phyloP scores from a whole-genome alignment of 2,797 vertebrate genomes.

The Sebastes vulpes region DNA sequence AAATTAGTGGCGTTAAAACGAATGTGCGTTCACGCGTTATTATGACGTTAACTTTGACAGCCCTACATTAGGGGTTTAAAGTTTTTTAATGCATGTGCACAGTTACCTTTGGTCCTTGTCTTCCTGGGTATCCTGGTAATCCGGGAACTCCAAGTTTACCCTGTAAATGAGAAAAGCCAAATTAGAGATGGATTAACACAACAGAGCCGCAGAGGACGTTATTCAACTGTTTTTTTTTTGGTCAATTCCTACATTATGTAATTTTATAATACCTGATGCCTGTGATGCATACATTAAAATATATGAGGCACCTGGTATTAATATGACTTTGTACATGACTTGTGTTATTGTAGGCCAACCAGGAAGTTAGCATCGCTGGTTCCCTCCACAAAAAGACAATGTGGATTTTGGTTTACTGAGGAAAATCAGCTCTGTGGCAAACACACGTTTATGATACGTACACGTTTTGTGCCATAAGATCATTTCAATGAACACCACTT shows the following conservation, averaged over 20 bases:
- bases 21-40: too few species aligned
- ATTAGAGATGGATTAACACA: not conserved
- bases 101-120: constrained; percentile 96
- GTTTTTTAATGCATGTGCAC: not conserved
- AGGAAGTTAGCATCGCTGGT: too few species aligned
- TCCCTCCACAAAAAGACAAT: too few species aligned
- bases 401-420: too few species aligned
- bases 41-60: too few species aligned
- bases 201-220: not conserved
- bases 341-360: too few species aligned
- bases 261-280: not conserved
- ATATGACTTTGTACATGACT: not conserved
- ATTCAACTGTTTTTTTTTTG: not conserved
- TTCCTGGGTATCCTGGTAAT: constrained; percentile 96
- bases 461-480: too few species aligned
- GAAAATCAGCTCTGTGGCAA: too few species aligned
- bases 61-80: too few species aligned
- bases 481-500: too few species aligned
- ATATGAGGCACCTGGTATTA: not conserved
- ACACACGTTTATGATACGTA: too few species aligned
- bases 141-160: constrained; percentile 98
- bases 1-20: too few species aligned
- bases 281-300: not conserved
- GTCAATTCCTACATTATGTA: not conserved
- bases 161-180: constrained; percentile 75